Percentiles rank a stretch among this genome's conserved stretches.
These are phyloP conservation scores for Hydropsyche betteni DNA, from an alignment of 2,888 invertebrate genomes.

Conservation along the genomic window DNA sequence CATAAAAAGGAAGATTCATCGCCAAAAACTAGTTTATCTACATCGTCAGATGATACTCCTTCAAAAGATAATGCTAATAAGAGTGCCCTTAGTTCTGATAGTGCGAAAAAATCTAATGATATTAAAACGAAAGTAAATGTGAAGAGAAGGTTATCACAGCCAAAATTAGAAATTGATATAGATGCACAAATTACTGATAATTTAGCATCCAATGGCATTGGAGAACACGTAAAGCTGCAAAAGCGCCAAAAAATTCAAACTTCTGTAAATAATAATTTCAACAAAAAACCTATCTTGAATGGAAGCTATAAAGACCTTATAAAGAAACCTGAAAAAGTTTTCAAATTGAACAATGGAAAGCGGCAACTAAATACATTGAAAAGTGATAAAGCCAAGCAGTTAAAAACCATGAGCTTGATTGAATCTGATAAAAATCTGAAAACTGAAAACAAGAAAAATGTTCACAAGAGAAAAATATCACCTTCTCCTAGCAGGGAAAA, in stretches of 20 bases:
- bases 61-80: conserved; percentile 60
- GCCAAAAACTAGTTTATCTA: conserved; percentile 42
- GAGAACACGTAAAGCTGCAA: conserved; percentile 65
- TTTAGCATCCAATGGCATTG: conserved; percentile 64
- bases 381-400: conserved; percentile 46
- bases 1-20: conserved; percentile 46
- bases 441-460: conserved; percentile 42
- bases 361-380: conserved; percentile 58
- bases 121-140: conserved; percentile 58
- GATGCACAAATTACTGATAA: conserved; percentile 63
- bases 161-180: conserved; percentile 65
- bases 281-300: conserved; percentile 52
- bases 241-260: conserved; percentile 64
- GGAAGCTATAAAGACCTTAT: conserved; percentile 54
- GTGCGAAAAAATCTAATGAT: conserved; percentile 55
- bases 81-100: conserved; percentile 52
- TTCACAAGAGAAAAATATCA: conserved; percentile 55
- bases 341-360: conserved; percentile 60
- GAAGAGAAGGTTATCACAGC: conserved; percentile 62
- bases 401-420: conserved; percentile 42
- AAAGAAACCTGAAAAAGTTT: conserved; percentile 62
- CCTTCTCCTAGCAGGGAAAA: conserved; percentile 40
- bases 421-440: conserved; percentile 47
- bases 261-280: conserved; percentile 38
- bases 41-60: conserved; percentile 58